Base-by-base conservation (phyloP, 2,113 vertebrate genomes). In the Anthoscopus minutus region DNA sequence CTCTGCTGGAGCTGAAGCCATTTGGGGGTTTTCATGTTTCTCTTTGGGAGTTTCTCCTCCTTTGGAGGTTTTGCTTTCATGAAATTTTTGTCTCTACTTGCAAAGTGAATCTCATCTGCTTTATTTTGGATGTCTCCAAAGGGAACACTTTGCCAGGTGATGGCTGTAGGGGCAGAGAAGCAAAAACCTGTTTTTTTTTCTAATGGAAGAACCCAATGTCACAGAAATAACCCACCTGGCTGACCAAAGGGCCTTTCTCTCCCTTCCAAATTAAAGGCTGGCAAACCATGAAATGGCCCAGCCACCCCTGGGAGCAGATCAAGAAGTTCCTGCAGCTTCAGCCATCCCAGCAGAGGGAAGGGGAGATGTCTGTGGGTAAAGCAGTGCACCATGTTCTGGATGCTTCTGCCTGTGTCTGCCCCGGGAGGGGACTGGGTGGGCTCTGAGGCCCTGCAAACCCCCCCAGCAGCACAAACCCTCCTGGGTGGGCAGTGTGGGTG, bases 111-210 rank as follows among this genome's bases (percentile, higher is more conserved):
- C 37, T 62, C 38, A 42, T 31, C 42, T 40, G 57, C 57, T 65
- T 86, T 65, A 48, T 61, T 80, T 44, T 30, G 31, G 44, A 7
- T 53, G 50, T 72, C 67, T 80, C 79, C 57, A 57, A 76, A 53
- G 53, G 72, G 24, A 56, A n/a, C 31, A 9, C 23, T 88, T 51
- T 44, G 19, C 33, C 37, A 71, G 1, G 4, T 1, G 4, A 35
- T 2, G 3, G 8, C 38, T 0, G 0, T 10, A 6, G 44, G 82
- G 79, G 58, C 35, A 72, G n/a, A 71, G 44, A 64, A 82, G 42
- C 2, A 57, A 64, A 87, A 93, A 9, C 1, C 37, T 15, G 0
- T 8, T 17, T 37, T 33, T 35, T 28, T 27, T 31, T 25, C 24
- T 33, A 24, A 76, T 6, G 27, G 22, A 80, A 69, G 24, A 44